Evolutionary conservation across 2,888 invertebrate genomes (phyloP), one percentile per base, ranked within the genome.

Genomic region (Agrochola lychnidis): DNA sequence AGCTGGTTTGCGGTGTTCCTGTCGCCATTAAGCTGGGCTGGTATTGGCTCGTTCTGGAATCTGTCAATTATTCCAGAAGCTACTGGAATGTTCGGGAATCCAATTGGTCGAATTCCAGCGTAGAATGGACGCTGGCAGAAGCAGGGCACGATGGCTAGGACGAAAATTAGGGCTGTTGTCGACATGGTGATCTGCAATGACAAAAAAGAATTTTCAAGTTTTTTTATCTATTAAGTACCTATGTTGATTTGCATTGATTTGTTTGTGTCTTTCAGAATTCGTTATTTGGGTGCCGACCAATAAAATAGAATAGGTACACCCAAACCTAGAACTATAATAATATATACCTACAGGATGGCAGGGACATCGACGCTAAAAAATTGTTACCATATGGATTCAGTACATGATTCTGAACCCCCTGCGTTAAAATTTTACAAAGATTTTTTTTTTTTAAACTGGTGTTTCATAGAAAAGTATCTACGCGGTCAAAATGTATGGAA

Each of bases 71-170:
- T 19, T 51, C 66, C 79, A 57, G 78, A 57, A 30, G 64, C 6
- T 69, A 22, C 22, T 57, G 77, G 64, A 0, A 10, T n/a, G 3
- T 0, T 6, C 16, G 87, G 88, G 57, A 22, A 86, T n/a, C 88
- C 88, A 0, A 87, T 83, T 30, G 87, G 85, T 42, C 14, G 74
- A n/a, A 12, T 2, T 2, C 87, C 87, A 36, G 97, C 97, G 87
- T 97, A 98, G 45, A 96, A 95, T 4, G 97, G 97, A 19, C 98
- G 94, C 90, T 98, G 97, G 14, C 94, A 81, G 66, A 86, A 79
- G 57, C 87, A 84, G n/a, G 88, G 82, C 2, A 82, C 75, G 53
- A 86, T 68, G 53, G 82, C 64, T 12, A 86, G 30, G 36, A 88
- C 14, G 10, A 86, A 69, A 16, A 84, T 19, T 7, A 86, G 25